Evolutionary conservation across 1,140 invertebrate genomes (phyloP), one percentile per base, ranked within the genome.

Genomic region (Halotydeus destructor): DNA sequence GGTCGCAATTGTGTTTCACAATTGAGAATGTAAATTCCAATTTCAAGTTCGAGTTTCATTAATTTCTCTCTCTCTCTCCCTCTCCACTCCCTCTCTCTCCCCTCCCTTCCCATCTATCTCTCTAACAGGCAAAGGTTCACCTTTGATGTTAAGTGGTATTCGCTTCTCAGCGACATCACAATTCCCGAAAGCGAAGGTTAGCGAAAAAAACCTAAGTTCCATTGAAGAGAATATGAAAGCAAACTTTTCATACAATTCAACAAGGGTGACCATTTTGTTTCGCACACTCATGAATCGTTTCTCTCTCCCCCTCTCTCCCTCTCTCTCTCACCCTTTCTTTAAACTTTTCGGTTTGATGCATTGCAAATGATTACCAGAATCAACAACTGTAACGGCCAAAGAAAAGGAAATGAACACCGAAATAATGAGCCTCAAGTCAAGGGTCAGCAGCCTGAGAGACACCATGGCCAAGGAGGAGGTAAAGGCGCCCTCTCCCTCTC

Each of bases 81-180:
- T n/a, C n/a, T n/a, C n/a, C n/a, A n/a, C n/a, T n/a, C n/a, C n/a
- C 33, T 9, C 33, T 38, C 24, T 40, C 12, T 37, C n/a, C 6
- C 16, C 12, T 38, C 23, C 26, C 23, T 19, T 49, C 14, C 14
- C 14, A 12, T 39, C 30, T 16, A 11, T 51, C 31, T 41, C 37
- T 50, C 57, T 3, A n/a, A n/a, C 46, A 75, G 72, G 69, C 79
- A 85, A 57, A 84, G 83, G 58, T 82, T 81, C 54, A 81, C 79
- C 1, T 86, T 85, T 57, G 82, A 88, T 60, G 61, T 86, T 32
- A 89, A 89, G 55, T 91, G 84, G 84, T 67, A 79, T 57, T 79
- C 86, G 47, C 74, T 80, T 1, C 64, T 91, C 8, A 69, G 71
- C 45, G 78, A 86, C 46, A 71, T 76, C 3, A 23, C 28, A 14